phyloP scores from a whole-genome alignment of 2,888 invertebrate genomes.

The Chrysolina haemoptera region DNA sequence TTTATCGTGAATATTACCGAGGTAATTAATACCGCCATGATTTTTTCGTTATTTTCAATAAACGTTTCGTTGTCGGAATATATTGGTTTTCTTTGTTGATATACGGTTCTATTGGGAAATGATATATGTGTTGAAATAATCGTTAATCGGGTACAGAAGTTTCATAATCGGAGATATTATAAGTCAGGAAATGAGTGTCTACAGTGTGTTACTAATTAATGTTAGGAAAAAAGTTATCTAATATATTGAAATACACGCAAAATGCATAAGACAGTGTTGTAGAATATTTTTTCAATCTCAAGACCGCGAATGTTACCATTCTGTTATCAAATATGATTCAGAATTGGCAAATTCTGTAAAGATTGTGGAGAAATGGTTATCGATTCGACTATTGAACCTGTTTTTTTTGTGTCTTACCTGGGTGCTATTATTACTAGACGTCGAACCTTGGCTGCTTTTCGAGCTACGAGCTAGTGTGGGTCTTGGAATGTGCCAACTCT shows the following conservation, averaged over 20 bases:
- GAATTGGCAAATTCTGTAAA: too few species aligned
- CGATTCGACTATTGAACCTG: background rate
- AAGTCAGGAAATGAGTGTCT: too few species aligned
- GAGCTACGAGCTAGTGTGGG: constrained; percentile 81
- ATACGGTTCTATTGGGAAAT: background rate
- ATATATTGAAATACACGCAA: too few species aligned
- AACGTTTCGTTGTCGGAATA: background rate
- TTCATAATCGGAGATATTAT: too few species aligned
- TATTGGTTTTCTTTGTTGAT: background rate
- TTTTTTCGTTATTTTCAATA: constrained; percentile 12
- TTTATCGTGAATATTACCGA: constrained; percentile 32
- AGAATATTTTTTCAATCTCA: too few species aligned
- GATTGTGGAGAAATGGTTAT: too few species aligned
- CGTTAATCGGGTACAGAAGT: background rate
- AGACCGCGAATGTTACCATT: too few species aligned
- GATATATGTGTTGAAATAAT: background rate
- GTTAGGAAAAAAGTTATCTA: too few species aligned
- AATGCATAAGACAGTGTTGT: too few species aligned
- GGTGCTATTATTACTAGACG: constrained; percentile 83
- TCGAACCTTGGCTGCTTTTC: constrained; percentile 79
- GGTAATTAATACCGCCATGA: constrained; percentile 11
- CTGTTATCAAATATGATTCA: too few species aligned
- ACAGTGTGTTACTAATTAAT: too few species aligned
- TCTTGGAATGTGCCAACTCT: constrained; percentile 87
- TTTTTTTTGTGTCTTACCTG: constrained; percentile 75